Evolutionary conservation across 2,888 invertebrate genomes (phyloP), one percentile per base, ranked within the genome.

Genomic region (Gibbula magus): DNA sequence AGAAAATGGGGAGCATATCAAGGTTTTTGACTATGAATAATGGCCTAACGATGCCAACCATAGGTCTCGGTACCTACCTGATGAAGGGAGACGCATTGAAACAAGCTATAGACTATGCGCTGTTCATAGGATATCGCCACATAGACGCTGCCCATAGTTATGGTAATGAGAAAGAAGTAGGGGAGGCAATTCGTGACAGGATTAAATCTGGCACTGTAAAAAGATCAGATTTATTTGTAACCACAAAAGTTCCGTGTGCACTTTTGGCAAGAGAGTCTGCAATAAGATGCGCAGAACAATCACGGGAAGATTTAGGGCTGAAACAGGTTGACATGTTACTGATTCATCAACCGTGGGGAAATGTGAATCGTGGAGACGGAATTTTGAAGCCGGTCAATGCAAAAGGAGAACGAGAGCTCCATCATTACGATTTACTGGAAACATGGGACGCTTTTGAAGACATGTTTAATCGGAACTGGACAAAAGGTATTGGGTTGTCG

Each of bases 301-400:
- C 88, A 0, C 56, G 87, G n/a, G 86, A 88, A 7, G 83, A 86
- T 75, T 79, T 90, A 39, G 83, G 84, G 39, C 81, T 82, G 7
- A 82, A 61, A 25, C 88, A 88, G 77, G 76, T 90, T 10, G 89
- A 90, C 81, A 80, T 90, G 81, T 78, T 89, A 29, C 81, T 90
- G n/a, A 87, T 90, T 66, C 90, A 90, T 78, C 77, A 83, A 51
- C 90, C 90, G 0, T 89, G 88, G 88, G 88, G 86, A 0, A 52
- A 82, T 39, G 81, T 81, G n/a, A 87, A 89, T 73, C 82, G 56
- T 10, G 86, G 85, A 0, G 84, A 87, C 52, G 86, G 87, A 2
- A 82, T 80, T 5, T 32, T 83, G 4, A 84, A 82, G 25, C 85
- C 86, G 0, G 4, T 75, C 0, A 78, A 81, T 22, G 53, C 61